These are phyloP conservation scores for Asbolus verrucosus DNA, from an alignment of 1,140 invertebrate genomes.

Conservation along the genomic window DNA sequence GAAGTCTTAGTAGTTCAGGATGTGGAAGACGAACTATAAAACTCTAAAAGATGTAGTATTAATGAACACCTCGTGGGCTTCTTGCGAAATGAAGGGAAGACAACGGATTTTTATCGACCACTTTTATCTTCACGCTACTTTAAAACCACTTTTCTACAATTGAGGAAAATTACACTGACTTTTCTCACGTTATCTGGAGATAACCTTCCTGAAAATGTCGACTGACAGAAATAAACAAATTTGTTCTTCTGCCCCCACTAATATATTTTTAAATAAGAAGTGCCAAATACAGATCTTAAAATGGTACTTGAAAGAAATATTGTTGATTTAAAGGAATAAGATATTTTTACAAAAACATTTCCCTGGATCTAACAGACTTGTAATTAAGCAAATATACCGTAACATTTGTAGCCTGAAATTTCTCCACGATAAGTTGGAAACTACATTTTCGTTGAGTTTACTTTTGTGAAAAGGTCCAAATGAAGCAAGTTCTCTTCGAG, in stretches of 20 bases:
- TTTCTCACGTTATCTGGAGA: too few relatives aligned
- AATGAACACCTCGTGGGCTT: not conserved
- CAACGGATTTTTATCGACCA: too few relatives aligned
- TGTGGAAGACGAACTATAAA: not conserved
- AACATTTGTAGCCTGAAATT: not conserved
- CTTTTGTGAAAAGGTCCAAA: not conserved
- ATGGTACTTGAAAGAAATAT: too few relatives aligned
- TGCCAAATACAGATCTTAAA: too few relatives aligned
- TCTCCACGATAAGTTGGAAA: not conserved
- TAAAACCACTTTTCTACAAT: too few relatives aligned
- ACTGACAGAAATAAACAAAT: too few relatives aligned
- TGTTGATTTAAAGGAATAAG: too few relatives aligned
- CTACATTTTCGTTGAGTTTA: not conserved
- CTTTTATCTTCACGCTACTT: too few relatives aligned
- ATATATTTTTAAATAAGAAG: too few relatives aligned
- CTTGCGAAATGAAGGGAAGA: too few relatives aligned
- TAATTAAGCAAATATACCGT: not conserved
- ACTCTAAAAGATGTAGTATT: slow-evolving; percentile 1
- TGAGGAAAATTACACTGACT: too few relatives aligned
- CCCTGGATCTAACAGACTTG: not conserved
- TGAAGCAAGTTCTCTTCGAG: not conserved
- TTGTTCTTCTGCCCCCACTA: too few relatives aligned
- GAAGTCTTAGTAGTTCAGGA: slow-evolving; percentile 14
- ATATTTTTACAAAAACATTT: not conserved
- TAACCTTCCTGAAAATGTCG: not conserved